phyloP scores from a whole-genome alignment of 2,888 invertebrate genomes.

The Patella depressa region DNA sequence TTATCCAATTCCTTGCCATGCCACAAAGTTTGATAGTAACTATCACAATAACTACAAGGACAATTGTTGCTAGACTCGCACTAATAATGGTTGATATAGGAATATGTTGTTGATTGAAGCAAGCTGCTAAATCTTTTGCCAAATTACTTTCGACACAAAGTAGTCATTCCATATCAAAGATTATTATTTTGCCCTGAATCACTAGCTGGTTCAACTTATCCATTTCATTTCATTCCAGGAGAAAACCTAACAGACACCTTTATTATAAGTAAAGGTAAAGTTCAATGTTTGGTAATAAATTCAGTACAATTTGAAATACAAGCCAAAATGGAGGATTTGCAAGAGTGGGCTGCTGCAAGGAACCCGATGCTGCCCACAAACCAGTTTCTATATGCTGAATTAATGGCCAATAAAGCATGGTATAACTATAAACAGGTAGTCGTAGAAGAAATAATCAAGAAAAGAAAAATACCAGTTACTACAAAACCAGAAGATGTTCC shows the following conservation, averaged over 20 bases:
- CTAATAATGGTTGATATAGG: too few relatives aligned
- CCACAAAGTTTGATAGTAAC: too few relatives aligned
- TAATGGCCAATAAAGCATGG: constrained; percentile 46
- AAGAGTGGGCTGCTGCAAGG: constrained; percentile 37
- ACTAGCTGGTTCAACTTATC: not conserved
- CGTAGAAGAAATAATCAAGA: constrained; percentile 38
- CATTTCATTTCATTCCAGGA: constrained; percentile 35
- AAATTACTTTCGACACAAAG: too few relatives aligned
- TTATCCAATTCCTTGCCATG: too few relatives aligned
- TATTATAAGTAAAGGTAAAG: constrained; percentile 48
- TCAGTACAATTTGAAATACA: constrained; percentile 46
- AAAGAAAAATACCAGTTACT: constrained; percentile 22
- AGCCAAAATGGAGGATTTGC: constrained; percentile 42
- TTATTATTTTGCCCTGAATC: not conserved
- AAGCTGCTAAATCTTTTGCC: too few relatives aligned
- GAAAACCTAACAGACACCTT: constrained; percentile 49
- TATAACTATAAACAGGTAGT: constrained; percentile 45
- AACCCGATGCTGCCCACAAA: constrained; percentile 42
- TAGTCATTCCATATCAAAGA: too few relatives aligned
- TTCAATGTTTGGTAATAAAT: constrained; percentile 46
- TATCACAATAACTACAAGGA: too few relatives aligned
- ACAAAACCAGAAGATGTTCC: constrained; percentile 43
- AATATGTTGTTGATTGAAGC: too few relatives aligned
- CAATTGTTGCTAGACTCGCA: too few relatives aligned
- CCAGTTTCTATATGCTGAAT: constrained; percentile 38